A percentile compares a stretch with the other conserved stretches of the same genome.
Evolutionary conservation across 2,888 invertebrate genomes (phyloP).

Genomic region (Allygus modestus): DNA sequence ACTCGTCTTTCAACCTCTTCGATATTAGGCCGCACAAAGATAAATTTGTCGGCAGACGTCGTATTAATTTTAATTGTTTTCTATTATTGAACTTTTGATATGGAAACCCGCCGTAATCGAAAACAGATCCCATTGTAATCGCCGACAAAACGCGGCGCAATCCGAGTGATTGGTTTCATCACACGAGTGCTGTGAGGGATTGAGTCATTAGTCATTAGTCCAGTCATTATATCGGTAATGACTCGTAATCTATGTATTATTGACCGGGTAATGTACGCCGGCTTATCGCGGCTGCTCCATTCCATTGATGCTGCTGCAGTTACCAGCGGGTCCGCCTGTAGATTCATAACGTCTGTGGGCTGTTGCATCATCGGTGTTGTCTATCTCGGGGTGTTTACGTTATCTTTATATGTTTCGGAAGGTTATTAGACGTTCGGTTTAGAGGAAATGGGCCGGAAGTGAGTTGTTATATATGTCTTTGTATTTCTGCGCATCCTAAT

Average conservation of each 20-base stretch:
- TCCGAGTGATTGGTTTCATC: neutral
- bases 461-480: too few species aligned
- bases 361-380: neutral
- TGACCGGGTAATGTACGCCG: slow-evolving; percentile 4
- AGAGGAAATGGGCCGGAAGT: neutral
- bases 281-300: neutral
- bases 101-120: too few species aligned
- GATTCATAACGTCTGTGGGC: neutral
- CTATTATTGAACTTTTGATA: too few species aligned
- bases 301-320: neutral
- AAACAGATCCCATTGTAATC: too few species aligned
- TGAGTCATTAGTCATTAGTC: neutral
- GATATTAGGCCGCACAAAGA: too few species aligned
- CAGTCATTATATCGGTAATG: neutral
- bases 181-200: neutral
- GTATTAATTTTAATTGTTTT: too few species aligned
- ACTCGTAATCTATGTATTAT: neutral
- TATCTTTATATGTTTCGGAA: neutral
- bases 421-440: neutral
- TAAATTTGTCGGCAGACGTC: too few species aligned
- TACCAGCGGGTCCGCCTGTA: neutral
- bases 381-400: neutral
- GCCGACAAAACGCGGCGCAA: neutral
- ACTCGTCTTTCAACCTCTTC: too few species aligned
- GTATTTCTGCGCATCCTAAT: too few species aligned